Percentiles rank a stretch among this genome's conserved stretches.
These are phyloP conservation scores for Oreotrochilus melanogaster DNA, from an alignment of 2,113 vertebrate species.

Conservation along the genomic window DNA sequence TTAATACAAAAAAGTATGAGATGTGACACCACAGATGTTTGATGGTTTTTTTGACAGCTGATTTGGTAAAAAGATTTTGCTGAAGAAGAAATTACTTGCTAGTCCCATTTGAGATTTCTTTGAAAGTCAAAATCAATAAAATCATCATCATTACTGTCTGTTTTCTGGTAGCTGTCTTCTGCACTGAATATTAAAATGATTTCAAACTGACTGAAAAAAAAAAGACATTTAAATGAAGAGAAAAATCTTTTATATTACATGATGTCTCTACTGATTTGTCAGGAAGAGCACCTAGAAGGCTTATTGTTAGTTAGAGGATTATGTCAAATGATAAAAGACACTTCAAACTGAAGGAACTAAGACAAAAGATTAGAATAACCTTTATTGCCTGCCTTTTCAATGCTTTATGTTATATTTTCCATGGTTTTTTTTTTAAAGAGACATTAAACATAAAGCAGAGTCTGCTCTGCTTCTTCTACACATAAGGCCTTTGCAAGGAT, in stretches of 20 bases:
- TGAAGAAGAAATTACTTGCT: constrained; percentile 21
- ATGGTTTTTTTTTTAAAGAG: neutral
- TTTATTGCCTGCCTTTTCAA: neutral
- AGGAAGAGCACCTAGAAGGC: neutral
- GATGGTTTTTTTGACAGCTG: neutral
- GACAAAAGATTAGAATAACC: neutral
- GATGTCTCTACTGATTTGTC: constrained; percentile 36
- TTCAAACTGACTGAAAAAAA: neutral
- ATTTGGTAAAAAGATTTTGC: neutral
- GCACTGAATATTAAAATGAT: constrained; percentile 26
- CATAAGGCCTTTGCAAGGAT: neutral
- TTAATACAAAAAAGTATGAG: neutral
- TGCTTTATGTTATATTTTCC: neutral
- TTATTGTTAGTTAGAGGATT: constrained; percentile 29
- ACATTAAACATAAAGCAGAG: neutral
- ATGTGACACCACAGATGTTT: neutral
- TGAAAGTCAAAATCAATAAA: constrained; percentile 62
- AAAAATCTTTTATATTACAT: constrained; percentile 38
- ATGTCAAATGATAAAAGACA: constrained; percentile 6
- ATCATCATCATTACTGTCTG: constrained; percentile 43
- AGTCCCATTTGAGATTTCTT: constrained; percentile 14
- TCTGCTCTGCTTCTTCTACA: neutral
- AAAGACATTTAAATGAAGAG: neutral
- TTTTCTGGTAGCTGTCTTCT: constrained; percentile 26
- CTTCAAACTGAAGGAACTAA: constrained; percentile 45